These are phyloP conservation scores for Sphenodon punctatus DNA, from an alignment of 2,797 vertebrate genomes.

Conservation along the genomic window DNA sequence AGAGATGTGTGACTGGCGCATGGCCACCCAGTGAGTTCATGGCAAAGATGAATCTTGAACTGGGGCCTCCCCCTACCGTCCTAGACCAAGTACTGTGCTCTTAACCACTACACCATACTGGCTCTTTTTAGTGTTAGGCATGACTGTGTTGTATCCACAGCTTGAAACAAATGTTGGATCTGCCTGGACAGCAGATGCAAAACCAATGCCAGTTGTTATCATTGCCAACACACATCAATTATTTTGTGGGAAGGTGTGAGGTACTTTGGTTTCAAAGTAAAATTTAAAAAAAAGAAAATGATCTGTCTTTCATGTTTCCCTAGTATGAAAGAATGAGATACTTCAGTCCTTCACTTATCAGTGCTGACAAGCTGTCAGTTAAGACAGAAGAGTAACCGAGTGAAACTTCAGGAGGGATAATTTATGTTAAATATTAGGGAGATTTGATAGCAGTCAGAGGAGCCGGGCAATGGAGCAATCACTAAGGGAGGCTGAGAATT, in stretches of 20 bases:
- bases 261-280: slow-evolving; percentile 47
- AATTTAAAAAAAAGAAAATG: slow-evolving; percentile 49
- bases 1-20: too few relatives aligned
- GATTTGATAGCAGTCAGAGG: slow-evolving; percentile 16
- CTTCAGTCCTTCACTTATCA: slow-evolving; percentile 47
- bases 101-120: too few relatives aligned
- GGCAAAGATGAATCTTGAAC: too few relatives aligned
- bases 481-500: slow-evolving; percentile 6
- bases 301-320: slow-evolving; percentile 35
- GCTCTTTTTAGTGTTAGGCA: too few relatives aligned
- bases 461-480: background rate
- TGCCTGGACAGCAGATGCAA: slow-evolving; percentile 46
- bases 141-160: slow-evolving; percentile 31
- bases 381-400: slow-evolving; percentile 35
- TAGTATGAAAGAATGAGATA: slow-evolving; percentile 41
- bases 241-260: slow-evolving; percentile 48
- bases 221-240: slow-evolving; percentile 61
- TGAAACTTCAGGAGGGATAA: slow-evolving; percentile 38
- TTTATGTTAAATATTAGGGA: slow-evolving; percentile 44
- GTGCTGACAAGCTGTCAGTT: slow-evolving; percentile 47
- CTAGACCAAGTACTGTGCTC: too few relatives aligned
- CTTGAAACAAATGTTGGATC: slow-evolving; percentile 41
- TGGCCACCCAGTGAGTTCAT: too few relatives aligned
- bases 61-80: too few relatives aligned
- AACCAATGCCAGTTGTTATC: slow-evolving; percentile 52